Percentiles rank a stretch among this genome's conserved stretches.
phyloP scores from a whole-genome alignment of 2,888 invertebrate genomes.

The Ptilodon capucinus region DNA sequence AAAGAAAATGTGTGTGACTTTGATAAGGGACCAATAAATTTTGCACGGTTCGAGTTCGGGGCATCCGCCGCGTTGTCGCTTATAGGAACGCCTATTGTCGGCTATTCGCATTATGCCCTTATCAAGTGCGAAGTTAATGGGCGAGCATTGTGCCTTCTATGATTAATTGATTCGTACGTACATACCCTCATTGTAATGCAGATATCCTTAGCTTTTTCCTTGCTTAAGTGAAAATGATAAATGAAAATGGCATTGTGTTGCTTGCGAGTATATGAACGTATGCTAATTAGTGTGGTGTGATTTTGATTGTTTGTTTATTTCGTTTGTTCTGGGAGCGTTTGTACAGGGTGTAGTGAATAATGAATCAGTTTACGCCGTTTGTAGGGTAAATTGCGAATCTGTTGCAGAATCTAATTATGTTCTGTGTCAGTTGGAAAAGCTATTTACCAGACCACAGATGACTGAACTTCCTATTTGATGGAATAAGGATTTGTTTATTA shows the following conservation, averaged over 20 bases:
- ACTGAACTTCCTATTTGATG: too few relatives aligned
- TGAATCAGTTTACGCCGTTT: constrained; percentile 37
- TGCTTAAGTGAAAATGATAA: constrained; percentile 63
- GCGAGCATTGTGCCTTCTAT: constrained; percentile 75
- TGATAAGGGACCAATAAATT: constrained; percentile 73
- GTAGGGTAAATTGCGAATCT: constrained; percentile 10
- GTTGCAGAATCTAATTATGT: neutral
- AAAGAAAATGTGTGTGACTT: constrained; percentile 61
- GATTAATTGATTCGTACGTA: constrained; percentile 77
- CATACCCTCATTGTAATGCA: constrained; percentile 75
- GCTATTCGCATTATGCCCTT: constrained; percentile 75
- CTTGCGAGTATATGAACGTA: constrained; percentile 36
- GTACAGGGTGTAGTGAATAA: constrained; percentile 38
- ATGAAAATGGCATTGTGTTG: constrained; percentile 50
- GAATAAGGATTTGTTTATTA: too few relatives aligned
- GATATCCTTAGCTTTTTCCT: constrained; percentile 75
- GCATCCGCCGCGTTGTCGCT: constrained; percentile 62
- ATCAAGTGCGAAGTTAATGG: constrained; percentile 81
- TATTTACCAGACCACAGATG: too few relatives aligned
- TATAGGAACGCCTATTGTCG: constrained; percentile 70
- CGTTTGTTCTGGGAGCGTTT: constrained; percentile 31
- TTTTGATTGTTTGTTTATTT: constrained; percentile 32
- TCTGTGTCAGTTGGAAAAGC: too few relatives aligned
- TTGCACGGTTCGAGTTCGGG: constrained; percentile 50
- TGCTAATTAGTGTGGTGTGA: constrained; percentile 50